Percentiles rank a stretch among this genome's conserved stretches.
phyloP scores from a whole-genome alignment of 2,797 vertebrate genomes.

The Coilia nasus region DNA sequence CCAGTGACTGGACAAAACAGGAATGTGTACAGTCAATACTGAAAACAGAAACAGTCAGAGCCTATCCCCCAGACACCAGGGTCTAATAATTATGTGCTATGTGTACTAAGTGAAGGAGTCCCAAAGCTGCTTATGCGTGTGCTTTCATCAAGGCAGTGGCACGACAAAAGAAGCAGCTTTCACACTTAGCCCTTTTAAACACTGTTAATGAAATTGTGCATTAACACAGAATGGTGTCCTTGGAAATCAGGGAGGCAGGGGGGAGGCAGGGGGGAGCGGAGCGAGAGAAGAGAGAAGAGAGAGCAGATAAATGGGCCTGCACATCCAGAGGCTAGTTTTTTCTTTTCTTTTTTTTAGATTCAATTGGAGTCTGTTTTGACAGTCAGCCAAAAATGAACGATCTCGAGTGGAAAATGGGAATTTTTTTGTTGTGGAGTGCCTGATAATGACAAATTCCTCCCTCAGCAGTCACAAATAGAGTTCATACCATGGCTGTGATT shows the following conservation, averaged over 20 bases:
- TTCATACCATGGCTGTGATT: constrained; percentile 24
- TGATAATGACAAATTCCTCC: constrained; percentile 60
- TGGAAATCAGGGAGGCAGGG: background rate
- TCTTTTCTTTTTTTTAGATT: constrained; percentile 52
- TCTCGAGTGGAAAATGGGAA: constrained; percentile 66
- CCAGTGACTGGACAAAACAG: no score
- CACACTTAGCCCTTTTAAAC: background rate
- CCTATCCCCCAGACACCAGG: no score
- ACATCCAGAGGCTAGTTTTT: constrained; percentile 59
- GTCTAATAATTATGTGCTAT: no score
- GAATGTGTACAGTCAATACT: no score
- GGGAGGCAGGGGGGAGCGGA: background rate
- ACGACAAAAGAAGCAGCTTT: background rate
- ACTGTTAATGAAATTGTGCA: background rate
- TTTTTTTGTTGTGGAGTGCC: constrained; percentile 50
- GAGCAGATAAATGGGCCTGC: constrained; percentile 1
- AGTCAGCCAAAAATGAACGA: constrained; percentile 61
- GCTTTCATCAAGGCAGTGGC: background rate
- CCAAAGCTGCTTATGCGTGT: background rate
- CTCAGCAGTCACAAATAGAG: constrained; percentile 54
- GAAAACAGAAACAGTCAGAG: no score
- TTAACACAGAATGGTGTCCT: background rate
- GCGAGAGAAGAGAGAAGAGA: background rate
- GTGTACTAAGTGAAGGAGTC: background rate
- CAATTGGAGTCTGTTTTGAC: constrained; percentile 63